A percentile compares a stretch with the other conserved stretches of the same genome.
Conservation (phyloP, 2,797 vertebrate genomes). For the Gobio occitaniae region DNA sequence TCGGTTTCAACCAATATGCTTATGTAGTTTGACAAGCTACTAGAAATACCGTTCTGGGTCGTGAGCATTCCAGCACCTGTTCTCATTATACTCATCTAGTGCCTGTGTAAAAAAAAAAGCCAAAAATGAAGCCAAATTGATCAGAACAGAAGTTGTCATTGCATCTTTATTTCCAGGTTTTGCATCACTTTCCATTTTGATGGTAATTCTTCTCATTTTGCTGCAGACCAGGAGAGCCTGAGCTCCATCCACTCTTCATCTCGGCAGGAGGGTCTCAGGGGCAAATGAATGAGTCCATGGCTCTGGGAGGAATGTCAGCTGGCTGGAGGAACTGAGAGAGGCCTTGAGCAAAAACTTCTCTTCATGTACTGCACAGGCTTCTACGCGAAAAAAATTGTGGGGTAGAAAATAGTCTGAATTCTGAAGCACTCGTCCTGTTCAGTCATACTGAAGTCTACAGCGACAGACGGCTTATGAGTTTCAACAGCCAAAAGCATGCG, state of each 20-base stretch:
- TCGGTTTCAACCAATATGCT: background rate
- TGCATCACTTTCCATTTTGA: constrained; percentile 77
- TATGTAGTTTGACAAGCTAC: constrained; percentile 9
- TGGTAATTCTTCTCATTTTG: constrained; percentile 62
- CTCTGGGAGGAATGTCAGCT: constrained; percentile 40
- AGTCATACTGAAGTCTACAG: constrained; percentile 41
- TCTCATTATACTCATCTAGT: background rate
- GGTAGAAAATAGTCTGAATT: constrained; percentile 14
- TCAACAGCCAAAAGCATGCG: constrained; percentile 75
- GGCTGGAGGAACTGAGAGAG: constrained; percentile 31
- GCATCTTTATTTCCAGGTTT: constrained; percentile 80
- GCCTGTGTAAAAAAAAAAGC: background rate
- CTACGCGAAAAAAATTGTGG: background rate
- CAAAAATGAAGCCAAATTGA: background rate
- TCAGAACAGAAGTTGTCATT: constrained; percentile 67
- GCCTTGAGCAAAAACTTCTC: constrained; percentile 31
- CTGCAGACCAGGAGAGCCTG: constrained; percentile 17
- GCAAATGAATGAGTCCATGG: constrained; percentile 19
- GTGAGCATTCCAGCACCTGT: background rate
- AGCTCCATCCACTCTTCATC: constrained; percentile 39
- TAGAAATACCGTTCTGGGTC: background rate
- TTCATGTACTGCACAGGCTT: constrained; percentile 18
- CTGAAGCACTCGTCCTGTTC: constrained; percentile 13
- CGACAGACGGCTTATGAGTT: constrained; percentile 73
- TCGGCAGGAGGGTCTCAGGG: constrained; percentile 36